Percentiles rank a stretch among this genome's conserved stretches.
Evolutionary conservation across 2,113 vertebrate species (phyloP).

Genomic region (Halichoerus grypus): DNA sequence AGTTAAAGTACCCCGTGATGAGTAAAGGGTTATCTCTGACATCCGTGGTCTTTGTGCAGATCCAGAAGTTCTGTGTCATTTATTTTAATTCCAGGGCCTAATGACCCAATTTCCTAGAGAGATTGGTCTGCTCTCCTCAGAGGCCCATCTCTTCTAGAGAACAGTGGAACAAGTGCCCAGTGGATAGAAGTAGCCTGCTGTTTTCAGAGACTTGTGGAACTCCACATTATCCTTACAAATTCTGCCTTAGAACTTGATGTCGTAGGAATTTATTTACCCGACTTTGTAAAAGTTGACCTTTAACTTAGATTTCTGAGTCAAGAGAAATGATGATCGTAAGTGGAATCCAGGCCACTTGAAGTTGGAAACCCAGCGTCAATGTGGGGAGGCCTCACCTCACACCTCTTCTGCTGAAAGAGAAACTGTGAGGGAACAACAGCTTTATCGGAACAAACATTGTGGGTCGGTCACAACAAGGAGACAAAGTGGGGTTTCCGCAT

Average conservation of each 20-base stretch:
- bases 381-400: not conserved
- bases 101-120: not conserved
- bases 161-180: not conserved
- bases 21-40: not conserved
- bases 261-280: not conserved
- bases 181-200: not conserved
- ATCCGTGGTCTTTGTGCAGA: not conserved
- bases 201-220: not conserved
- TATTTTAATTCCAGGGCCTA: not conserved
- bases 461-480: not conserved
- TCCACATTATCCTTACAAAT: not conserved
- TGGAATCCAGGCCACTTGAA: not conserved
- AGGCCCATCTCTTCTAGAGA: not conserved
- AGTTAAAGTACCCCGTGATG: not conserved
- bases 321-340: not conserved
- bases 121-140: not conserved
- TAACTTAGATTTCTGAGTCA: not conserved
- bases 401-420: not conserved
- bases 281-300: constrained; percentile 46
- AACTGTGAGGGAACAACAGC: not conserved
- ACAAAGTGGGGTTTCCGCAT: not conserved
- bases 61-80: constrained; percentile 26
- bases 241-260: not conserved
- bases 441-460: not conserved
- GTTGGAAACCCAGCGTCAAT: not conserved